Percentiles rank a stretch among this genome's conserved stretches.
Evolutionary conservation across 2,888 invertebrate genomes (phyloP).

Genomic region (Xylota sylvarum): DNA sequence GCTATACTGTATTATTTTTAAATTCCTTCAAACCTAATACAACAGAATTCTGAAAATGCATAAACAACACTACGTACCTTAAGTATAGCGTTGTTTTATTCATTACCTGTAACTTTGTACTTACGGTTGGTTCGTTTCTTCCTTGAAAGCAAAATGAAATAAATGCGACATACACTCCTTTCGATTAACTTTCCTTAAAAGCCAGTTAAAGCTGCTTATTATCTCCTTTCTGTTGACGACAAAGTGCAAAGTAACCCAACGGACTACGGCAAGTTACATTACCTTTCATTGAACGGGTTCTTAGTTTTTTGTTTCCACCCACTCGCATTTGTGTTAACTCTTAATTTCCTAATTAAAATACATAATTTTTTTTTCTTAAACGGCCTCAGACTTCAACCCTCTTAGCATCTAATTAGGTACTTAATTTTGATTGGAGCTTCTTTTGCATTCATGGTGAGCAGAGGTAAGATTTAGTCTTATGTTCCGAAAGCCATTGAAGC

Average conservation of each 20-base stretch:
- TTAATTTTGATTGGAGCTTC: slow-evolving; percentile 56
- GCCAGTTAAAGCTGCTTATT: neutral
- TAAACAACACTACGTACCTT: too few species aligned
- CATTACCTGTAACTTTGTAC: too few species aligned
- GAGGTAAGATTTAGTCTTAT: slow-evolving; percentile 35
- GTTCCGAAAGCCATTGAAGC: slow-evolving; percentile 48
- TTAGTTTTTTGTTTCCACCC: neutral
- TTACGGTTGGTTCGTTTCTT: too few species aligned
- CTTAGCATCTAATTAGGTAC: slow-evolving; percentile 55
- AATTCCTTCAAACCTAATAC: too few species aligned
- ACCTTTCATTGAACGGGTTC: slow-evolving; percentile 2
- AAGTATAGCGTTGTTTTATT: too few species aligned
- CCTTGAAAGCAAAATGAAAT: too few species aligned
- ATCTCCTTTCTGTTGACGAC: slow-evolving; percentile 9
- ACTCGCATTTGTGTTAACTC: slow-evolving; percentile 23
- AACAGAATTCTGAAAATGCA: too few species aligned
- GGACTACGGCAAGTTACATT: neutral
- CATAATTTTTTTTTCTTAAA: slow-evolving; percentile 25
- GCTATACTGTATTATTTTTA: too few species aligned
- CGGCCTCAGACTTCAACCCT: slow-evolving; percentile 26
- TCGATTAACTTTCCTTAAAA: neutral
- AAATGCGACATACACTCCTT: too few species aligned
- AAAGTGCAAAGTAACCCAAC: neutral
- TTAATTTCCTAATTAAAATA: slow-evolving; percentile 47
- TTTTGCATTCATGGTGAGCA: slow-evolving; percentile 22